Conservation (phyloP, 1,140 invertebrate species). For the Diprion similis region DNA sequence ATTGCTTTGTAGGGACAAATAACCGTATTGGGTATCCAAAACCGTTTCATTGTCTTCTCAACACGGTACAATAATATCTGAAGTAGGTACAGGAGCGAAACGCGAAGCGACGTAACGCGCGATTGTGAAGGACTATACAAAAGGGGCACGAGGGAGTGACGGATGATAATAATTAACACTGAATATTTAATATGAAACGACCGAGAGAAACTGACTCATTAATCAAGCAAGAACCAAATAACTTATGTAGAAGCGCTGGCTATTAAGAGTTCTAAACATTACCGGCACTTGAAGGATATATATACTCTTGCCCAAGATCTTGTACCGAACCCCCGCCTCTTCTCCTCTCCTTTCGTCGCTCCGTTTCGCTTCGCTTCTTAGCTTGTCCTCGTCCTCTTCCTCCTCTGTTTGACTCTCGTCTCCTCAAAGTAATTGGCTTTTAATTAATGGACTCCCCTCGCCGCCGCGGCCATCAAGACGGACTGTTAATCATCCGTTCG, state of each 20-base stretch:
- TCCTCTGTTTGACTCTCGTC: slow-evolving; percentile 24
- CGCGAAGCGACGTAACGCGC: background rate
- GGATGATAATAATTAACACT: slow-evolving; percentile 12
- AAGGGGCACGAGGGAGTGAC: slow-evolving; percentile 9
- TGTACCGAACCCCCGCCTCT: background rate
- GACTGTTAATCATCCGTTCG: slow-evolving; percentile 51
- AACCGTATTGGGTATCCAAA: background rate
- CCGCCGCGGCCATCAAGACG: slow-evolving; percentile 27
- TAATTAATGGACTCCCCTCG: slow-evolving; percentile 55
- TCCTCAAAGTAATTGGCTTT: slow-evolving; percentile 54
- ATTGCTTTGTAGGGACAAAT: no score
- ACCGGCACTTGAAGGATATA: background rate
- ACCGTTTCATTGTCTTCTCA: background rate
- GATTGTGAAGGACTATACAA: slow-evolving; percentile 8
- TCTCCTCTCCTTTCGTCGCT: background rate
- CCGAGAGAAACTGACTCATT: slow-evolving; percentile 9
- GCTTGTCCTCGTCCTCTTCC: background rate
- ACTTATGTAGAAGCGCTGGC: background rate
- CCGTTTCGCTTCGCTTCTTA: background rate
- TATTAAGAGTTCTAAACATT: no score
- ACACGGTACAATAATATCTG: slow-evolving; percentile 7
- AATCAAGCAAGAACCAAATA: background rate
- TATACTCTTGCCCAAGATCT: background rate
- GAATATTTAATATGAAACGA: slow-evolving; percentile 13
- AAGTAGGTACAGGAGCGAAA: background rate